Conservation (phyloP, 2,113 vertebrate species). For the Rana temporaria region DNA sequence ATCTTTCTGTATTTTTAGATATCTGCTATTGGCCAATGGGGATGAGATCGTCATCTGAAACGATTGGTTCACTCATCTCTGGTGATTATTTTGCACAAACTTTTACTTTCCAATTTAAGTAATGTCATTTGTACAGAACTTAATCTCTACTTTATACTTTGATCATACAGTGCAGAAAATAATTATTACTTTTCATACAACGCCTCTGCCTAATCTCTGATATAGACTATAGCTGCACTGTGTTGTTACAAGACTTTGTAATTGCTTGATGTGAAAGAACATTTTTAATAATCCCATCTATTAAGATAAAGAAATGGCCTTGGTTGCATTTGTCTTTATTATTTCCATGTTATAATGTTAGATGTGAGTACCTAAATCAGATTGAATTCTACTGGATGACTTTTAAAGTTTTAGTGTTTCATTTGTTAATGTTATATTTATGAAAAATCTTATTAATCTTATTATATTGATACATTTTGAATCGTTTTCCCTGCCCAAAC, state of each 20-base stretch:
- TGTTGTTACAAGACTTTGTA: conserved; percentile 17
- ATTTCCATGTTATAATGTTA: not conserved
- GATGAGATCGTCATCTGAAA: no score
- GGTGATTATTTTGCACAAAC: not conserved
- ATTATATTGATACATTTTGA: no score
- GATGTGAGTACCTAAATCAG: not conserved
- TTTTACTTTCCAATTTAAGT: not conserved
- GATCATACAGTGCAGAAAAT: conserved; percentile 8
- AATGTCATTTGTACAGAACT: not conserved
- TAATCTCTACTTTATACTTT: not conserved
- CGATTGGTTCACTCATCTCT: no score
- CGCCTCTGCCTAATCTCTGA: conserved; percentile 11
- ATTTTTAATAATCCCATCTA: conserved; percentile 33
- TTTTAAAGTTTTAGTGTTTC: no score
- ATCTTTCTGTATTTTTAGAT: no score
- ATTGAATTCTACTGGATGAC: not conserved
- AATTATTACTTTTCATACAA: conserved; percentile 27
- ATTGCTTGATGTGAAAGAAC: conserved; percentile 32
- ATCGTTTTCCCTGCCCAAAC: no score
- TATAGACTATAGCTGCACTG: not conserved
- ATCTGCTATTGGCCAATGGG: no score
- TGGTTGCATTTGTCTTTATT: conserved; percentile 5
- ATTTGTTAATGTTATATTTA: no score
- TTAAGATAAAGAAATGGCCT: conserved; percentile 17
- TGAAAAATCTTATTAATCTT: no score